A percentile compares a stretch with the other conserved stretches of the same genome.
These are phyloP conservation scores for Spatulosminthurus flaviceps DNA, from an alignment of 2,888 invertebrate species.

Conservation along the genomic window DNA sequence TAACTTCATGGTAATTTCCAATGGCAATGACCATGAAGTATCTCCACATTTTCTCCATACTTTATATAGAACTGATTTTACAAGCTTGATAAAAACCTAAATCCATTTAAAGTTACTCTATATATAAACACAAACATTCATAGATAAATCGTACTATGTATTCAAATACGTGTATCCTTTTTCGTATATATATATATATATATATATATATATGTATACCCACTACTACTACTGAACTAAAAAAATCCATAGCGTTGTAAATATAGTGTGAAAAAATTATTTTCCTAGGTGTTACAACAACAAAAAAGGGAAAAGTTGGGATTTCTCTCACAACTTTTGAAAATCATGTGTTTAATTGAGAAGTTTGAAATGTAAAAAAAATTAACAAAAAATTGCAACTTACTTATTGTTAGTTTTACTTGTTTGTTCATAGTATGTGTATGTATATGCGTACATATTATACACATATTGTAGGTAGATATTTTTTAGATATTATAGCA, in stretches of 20 bases:
- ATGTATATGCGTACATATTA: no score
- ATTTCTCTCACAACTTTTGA: no score
- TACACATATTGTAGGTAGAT: no score
- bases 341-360: no score
- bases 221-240: background rate
- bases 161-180: no score
- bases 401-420: background rate
- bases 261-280: background rate
- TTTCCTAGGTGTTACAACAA: background rate
- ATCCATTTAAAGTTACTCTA: no score
- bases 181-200: background rate
- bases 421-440: background rate
- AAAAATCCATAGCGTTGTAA: background rate
- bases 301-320: background rate
- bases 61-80: no score
- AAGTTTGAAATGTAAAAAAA: background rate
- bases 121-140: no score
- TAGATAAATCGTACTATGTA: no score
- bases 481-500: no score
- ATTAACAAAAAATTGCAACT: background rate
- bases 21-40: conserved; percentile 34
- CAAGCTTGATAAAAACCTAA: no score
- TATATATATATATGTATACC: no score
- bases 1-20: conserved; percentile 12
- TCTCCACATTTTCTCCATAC: background rate